Evolutionary conservation across 23 tunicate species (phyloP).

Genomic region (Trididemnum clinides): DNA sequence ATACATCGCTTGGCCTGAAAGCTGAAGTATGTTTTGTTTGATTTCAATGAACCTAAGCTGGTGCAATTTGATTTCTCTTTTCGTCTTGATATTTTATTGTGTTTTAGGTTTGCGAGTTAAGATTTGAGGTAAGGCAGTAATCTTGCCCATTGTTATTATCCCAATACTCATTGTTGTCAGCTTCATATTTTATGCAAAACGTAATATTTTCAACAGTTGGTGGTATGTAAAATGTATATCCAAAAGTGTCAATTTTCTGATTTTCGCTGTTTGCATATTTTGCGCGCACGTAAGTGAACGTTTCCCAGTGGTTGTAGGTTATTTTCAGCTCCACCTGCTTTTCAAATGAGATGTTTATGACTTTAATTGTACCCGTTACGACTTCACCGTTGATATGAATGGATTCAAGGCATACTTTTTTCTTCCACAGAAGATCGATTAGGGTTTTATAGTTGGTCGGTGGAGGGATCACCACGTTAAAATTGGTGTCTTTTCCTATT

Average conservation of each 20-base stretch:
- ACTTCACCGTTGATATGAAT: background rate
- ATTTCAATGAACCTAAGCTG: too few relatives aligned
- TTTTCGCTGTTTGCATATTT: background rate
- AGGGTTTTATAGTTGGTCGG: background rate
- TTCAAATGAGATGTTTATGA: background rate
- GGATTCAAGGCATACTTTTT: slow-evolving; percentile 7
- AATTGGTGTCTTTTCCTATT: too few relatives aligned
- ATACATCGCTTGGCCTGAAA: too few relatives aligned
- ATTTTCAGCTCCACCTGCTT: slow-evolving; percentile 20
- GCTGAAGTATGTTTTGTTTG: too few relatives aligned
- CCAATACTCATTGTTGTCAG: slow-evolving; percentile 8
- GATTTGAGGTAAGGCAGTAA: background rate
- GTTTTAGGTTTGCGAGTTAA: too few relatives aligned
- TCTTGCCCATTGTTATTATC: background rate
- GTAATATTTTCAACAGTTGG: background rate
- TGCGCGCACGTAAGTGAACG: background rate
- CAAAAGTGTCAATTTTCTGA: background rate
- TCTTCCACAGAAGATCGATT: background rate
- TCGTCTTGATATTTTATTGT: too few relatives aligned
- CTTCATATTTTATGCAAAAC: slow-evolving; percentile 22
- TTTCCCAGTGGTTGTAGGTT: background rate
- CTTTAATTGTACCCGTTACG: slow-evolving; percentile 12
- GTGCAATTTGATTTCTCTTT: too few relatives aligned
- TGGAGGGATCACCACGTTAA: too few relatives aligned
- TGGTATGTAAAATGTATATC: slow-evolving; percentile 1